Evolutionary conservation across 2,888 invertebrate genomes (phyloP).

Genomic region (Polymixis lichenea): DNA sequence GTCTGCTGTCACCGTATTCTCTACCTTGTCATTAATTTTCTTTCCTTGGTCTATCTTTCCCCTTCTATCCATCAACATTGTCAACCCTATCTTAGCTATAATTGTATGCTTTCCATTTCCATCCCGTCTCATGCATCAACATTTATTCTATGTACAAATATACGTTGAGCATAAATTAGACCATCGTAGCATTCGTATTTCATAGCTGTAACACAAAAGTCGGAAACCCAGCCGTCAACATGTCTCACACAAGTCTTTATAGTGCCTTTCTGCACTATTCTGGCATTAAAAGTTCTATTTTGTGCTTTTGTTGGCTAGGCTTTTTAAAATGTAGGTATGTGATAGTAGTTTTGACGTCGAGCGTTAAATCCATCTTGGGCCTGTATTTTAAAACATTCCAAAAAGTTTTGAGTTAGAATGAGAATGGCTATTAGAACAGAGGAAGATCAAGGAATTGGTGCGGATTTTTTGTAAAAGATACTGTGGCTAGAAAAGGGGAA

Average conservation of each 20-base stretch:
- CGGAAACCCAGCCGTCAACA: conserved; percentile 38
- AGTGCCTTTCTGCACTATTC: conserved; percentile 34
- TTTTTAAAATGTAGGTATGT: conserved; percentile 14
- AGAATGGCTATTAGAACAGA: neutral
- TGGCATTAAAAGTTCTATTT: conserved; percentile 25
- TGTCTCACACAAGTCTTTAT: conserved; percentile 25
- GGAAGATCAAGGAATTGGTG: neutral
- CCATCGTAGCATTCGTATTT: conserved; percentile 14
- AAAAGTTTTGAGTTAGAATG: neutral
- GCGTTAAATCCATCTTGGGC: neutral
- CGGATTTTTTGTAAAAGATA: neutral
- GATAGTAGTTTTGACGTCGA: conserved; percentile 1
- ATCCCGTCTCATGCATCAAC: neutral
- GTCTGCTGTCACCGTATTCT: neutral
- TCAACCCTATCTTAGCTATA: neutral
- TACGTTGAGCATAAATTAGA: conserved; percentile 2
- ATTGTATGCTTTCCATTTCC: neutral
- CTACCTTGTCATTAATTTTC: neutral
- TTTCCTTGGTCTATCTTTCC: neutral
- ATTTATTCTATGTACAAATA: neutral
- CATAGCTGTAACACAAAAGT: conserved; percentile 9
- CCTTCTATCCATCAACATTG: neutral
- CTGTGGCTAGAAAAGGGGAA: too few species aligned
- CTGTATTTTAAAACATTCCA: neutral
- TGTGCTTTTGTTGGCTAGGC: neutral